These are phyloP conservation scores for Noctua pronuba DNA, from an alignment of 2,888 invertebrate genomes.

Conservation along the genomic window DNA sequence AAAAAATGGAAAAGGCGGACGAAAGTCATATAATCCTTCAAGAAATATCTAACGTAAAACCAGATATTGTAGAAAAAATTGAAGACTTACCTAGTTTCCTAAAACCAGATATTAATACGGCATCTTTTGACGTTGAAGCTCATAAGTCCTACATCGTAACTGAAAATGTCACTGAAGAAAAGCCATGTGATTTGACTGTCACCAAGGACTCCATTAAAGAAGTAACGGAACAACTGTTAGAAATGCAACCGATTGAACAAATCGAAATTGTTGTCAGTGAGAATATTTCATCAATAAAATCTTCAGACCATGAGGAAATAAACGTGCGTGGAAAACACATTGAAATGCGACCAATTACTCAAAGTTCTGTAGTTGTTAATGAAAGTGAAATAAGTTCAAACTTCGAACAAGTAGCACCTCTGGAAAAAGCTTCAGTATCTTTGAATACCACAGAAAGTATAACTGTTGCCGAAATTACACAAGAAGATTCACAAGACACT, in stretches of 20 bases:
- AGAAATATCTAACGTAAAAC: conserved; percentile 73
- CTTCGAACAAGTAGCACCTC: conserved; percentile 65
- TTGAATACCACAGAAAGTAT: conserved; percentile 78
- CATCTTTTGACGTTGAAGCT: conserved; percentile 75
- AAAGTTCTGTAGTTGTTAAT: conserved; percentile 76
- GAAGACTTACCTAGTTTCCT: conserved; percentile 66
- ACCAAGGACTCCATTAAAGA: conserved; percentile 81
- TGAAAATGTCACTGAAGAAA: conserved; percentile 83
- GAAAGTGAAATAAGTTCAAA: conserved; percentile 77
- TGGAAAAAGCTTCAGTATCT: conserved; percentile 75
- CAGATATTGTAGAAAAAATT: conserved; percentile 76
- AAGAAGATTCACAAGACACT: conserved; percentile 76
- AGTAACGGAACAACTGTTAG: conserved; percentile 79
- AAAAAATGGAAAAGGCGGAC: conserved; percentile 74
- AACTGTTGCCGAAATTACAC: conserved; percentile 81
- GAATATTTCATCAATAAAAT: conserved; percentile 69
- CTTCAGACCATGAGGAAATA: conserved; percentile 65
- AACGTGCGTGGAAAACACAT: conserved; percentile 69
- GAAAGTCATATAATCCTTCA: conserved; percentile 73
- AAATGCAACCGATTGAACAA: conserved; percentile 78
- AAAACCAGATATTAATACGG: conserved; percentile 72
- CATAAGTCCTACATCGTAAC: conserved; percentile 76
- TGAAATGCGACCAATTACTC: conserved; percentile 75
- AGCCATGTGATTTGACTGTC: conserved; percentile 81
- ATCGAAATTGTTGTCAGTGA: conserved; percentile 78